Conservation (phyloP, 1,140 invertebrate genomes). For the Campoletis sonorensis region DNA sequence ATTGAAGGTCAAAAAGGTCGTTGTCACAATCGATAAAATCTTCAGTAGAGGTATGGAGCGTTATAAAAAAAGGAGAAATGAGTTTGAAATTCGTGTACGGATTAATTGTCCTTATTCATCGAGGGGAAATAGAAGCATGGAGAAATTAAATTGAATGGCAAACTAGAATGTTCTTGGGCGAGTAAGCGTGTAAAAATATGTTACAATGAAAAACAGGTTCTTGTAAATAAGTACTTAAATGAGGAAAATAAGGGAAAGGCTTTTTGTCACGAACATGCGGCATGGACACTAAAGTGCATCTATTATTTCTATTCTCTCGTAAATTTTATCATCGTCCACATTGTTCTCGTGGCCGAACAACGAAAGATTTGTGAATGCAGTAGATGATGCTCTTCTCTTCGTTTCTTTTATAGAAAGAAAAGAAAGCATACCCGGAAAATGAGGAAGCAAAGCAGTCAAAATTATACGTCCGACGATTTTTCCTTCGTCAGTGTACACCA, state of each 20-base stretch:
- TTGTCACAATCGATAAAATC: no score
- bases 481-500: background rate
- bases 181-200: background rate
- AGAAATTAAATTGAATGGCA: background rate
- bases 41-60: no score
- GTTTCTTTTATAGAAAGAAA: background rate
- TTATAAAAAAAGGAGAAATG: no score
- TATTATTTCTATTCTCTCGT: background rate
- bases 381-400: no score
- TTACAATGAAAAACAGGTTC: background rate
- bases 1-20: no score
- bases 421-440: constrained; percentile 8
- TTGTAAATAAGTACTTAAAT: constrained; percentile 14
- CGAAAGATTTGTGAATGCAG: background rate
- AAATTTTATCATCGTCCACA: background rate
- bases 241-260: constrained; percentile 13
- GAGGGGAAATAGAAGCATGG: background rate
- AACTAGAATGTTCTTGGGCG: background rate
- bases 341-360: background rate
- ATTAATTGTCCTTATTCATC: background rate
- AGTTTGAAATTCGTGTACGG: no score
- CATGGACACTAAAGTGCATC: background rate
- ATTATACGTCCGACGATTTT: constrained; percentile 35
- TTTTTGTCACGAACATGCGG: background rate
- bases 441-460: constrained; percentile 50